Base-by-base conservation (phyloP, 2,888 invertebrate genomes). In the Adelphocoris suturalis region DNA sequence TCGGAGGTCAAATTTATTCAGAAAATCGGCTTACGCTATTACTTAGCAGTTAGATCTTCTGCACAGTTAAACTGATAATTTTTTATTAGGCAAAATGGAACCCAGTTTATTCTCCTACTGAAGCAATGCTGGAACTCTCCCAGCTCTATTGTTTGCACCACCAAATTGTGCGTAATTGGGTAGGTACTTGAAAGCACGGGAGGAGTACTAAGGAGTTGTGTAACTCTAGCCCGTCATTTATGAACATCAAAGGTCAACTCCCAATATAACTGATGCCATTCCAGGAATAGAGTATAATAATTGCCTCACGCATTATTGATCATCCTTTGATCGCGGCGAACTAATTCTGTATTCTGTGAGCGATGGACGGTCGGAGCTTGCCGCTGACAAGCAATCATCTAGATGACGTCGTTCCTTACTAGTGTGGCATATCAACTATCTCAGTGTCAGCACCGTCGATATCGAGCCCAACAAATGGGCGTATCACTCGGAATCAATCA, bases 251-350 rank as follows among this genome's bases (percentile, higher is more conserved):
- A 52, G 52, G 52, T 52, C 52, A 52, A n/a, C n/a, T 68, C 23
- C 9, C 27, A 68, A 68, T 68, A 23, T 23, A 23, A 68, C 27
- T 68, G 12, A 5, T 68, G 4, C 9, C 0, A 9, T 68, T 7
- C 68, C 23, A 12, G 27, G 23, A 68, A 68, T 23, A 68, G 68
- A 23, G 13, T 68, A 68, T 68, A 68, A 52, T 16, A 52, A 68
- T 68, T 68, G 68, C 13, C 68, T 68, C 23, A 23, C 57, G 57
- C 57, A 57, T 57, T 68, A 68, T 68, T 68, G 23, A 68, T 23
- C 27, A 68, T 19, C 68, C 68, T 68, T 68, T 68, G 68, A 68
- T 68, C 68, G 23, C 4, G 19, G 23, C 19, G 23, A 23, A 27
- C 27, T 23, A 68, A 68, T 68, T 68, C 27, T 68, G 68, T 23